Evolutionary conservation across 2,113 vertebrate genomes (phyloP), one percentile per base, ranked within the genome.

Genomic region (Rhabdomys dilectus): DNA sequence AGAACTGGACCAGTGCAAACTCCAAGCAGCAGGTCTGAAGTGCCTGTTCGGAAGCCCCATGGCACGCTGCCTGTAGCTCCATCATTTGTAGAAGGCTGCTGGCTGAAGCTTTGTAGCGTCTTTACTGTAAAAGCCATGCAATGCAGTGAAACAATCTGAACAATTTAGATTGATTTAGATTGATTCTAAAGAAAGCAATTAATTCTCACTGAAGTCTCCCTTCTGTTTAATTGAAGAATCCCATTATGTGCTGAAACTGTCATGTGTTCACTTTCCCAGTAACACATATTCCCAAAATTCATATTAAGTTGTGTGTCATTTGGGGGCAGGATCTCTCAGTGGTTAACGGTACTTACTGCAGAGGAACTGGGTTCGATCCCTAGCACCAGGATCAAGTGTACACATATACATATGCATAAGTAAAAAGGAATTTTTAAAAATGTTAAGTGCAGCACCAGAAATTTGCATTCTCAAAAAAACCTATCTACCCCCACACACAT

Each of bases 101-200:
- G 13, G 82, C 51, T 89, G 10, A 7, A 36, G 17, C 2, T 73
- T 36, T 39, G 17, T 7, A 3, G 31, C 7, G 10, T 76, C 80
- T 24, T 92, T 21, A 42, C 42, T 53, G 17, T 88, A 34, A 42
- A 97, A 91, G 75, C 22, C 62, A 68, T 66, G 39, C 1, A 45
- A 39, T 16, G 73, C 1, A 66, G 75, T 92, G 90, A 73, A 97
- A 87, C 86, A 19, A 90, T 91, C 42, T 24, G 76, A 89, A 62
- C 80, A 45, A 64, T 36, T 68, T 68, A 68, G 66, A 68, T 16
- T 68, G 66, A 85, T 90, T 81, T 85, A 88, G 90, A 29, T 39
- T 88, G 45, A 88, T 75, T 78, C 93, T 91, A 66, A 77, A 91
- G 86, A 82, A 95, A 95, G 86, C 75, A 81, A n/a, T 85, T 94